Evolutionary conservation across 1,140 invertebrate species (phyloP).

Genomic region (Asobara japonica): DNA sequence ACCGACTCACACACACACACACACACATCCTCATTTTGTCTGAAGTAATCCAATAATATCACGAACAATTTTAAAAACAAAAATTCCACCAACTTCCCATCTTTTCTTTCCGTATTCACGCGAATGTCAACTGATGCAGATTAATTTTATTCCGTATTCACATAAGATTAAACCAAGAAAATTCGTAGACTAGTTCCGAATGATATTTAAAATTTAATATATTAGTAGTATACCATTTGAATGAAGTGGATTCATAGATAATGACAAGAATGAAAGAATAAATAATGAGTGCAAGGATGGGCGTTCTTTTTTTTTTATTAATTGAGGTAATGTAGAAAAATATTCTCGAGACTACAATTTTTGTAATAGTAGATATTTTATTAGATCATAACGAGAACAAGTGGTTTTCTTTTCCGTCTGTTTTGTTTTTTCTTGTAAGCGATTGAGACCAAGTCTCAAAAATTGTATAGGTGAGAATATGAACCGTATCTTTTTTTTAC

Average conservation of each 20-base stretch:
- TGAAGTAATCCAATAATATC: background rate
- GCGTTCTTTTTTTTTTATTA: background rate
- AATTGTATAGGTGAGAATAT: background rate
- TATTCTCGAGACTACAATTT: constrained; percentile 17
- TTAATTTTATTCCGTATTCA: constrained; percentile 9
- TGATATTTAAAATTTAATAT: constrained; percentile 45
- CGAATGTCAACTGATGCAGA: background rate
- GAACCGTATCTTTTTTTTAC: constrained; percentile 11
- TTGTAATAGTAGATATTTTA: constrained; percentile 17
- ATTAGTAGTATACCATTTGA: constrained; percentile 42
- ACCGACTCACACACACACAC: no score
- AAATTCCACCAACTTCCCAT: background rate
- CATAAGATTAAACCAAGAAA: constrained; percentile 3
- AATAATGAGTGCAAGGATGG: background rate
- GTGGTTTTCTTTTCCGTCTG: constrained; percentile 13
- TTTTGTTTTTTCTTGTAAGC: constrained; percentile 33
- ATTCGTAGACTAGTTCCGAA: constrained; percentile 38
- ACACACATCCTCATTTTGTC: no score
- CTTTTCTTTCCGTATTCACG: background rate
- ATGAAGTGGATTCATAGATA: background rate
- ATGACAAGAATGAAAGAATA: constrained; percentile 27
- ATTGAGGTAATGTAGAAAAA: background rate
- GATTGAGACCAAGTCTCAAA: constrained; percentile 22
- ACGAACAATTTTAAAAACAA: background rate
- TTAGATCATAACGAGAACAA: constrained; percentile 22